Conservation (phyloP, 2,797 vertebrate species). For the Taenioides sp. region DNA sequence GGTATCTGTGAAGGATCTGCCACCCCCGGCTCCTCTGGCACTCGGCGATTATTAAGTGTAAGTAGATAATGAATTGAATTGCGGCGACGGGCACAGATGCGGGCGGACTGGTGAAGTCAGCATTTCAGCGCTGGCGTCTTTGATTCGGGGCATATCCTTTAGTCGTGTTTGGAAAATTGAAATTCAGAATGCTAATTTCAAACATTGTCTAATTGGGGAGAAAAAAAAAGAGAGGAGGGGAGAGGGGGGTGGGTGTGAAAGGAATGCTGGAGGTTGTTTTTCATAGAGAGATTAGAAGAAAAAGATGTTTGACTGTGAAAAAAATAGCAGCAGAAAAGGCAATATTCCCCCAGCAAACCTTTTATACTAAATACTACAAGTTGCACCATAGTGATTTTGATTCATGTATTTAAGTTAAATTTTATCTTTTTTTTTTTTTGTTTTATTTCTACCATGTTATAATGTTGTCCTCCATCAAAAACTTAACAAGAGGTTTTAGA, state of each 20-base stretch:
- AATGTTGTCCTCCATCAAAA: too few species aligned
- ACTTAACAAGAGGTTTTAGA: too few species aligned
- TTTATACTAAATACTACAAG: too few species aligned
- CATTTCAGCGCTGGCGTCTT: slow-evolving; percentile 39
- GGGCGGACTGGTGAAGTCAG: slow-evolving; percentile 31
- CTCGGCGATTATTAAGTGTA: slow-evolving; percentile 83
- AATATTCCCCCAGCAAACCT: too few species aligned
- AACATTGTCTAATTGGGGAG: slow-evolving; percentile 62
- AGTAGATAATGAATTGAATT: slow-evolving; percentile 81
- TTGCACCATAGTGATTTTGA: too few species aligned
- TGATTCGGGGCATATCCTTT: slow-evolving; percentile 51
- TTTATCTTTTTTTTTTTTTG: too few species aligned
- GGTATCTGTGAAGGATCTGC: slow-evolving; percentile 75
- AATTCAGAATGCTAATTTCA: slow-evolving; percentile 67
- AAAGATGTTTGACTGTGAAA: slow-evolving; percentile 33
- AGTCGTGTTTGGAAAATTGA: slow-evolving; percentile 47
- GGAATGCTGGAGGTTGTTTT: slow-evolving; percentile 54
- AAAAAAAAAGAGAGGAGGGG: slow-evolving; percentile 19
- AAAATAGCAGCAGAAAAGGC: not conserved
- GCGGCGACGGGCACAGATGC: slow-evolving; percentile 29
- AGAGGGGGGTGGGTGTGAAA: slow-evolving; percentile 47
- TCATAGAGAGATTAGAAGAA: slow-evolving; percentile 32
- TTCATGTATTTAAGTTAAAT: too few species aligned
- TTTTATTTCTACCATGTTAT: too few species aligned
- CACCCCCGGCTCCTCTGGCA: slow-evolving; percentile 76